A percentile compares a stretch with the other conserved stretches of the same genome.
Conservation (phyloP, 2,888 invertebrate genomes). For the Alloplasta piceator region DNA sequence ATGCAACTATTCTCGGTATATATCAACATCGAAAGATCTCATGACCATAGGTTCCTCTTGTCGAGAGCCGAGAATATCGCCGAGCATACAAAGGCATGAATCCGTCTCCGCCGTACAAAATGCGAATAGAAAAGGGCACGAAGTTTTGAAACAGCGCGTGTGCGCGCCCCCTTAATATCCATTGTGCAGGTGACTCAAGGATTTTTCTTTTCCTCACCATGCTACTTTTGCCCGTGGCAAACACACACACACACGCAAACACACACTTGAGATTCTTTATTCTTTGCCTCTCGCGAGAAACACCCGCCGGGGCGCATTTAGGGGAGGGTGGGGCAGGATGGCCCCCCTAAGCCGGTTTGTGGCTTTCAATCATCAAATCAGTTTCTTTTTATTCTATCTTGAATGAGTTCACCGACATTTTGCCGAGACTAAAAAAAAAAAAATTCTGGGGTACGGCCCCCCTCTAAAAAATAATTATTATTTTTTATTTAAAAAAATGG, state of each 20-base stretch:
- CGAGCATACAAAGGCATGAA: conserved; percentile 9
- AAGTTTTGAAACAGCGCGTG: conserved; percentile 43
- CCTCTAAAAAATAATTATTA: too few relatives aligned
- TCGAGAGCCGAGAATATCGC: conserved; percentile 36
- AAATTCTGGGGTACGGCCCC: too few relatives aligned
- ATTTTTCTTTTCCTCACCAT: conserved; percentile 14
- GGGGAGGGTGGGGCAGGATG: too few relatives aligned
- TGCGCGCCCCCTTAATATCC: conserved; percentile 54
- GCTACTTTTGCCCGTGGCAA: conserved; percentile 16
- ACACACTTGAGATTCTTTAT: conserved; percentile 15
- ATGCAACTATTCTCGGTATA: conserved; percentile 2
- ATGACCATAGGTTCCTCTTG: conserved; percentile 11
- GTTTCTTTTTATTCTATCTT: too few relatives aligned
- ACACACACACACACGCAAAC: background rate
- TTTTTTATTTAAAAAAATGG: too few relatives aligned
- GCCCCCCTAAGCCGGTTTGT: too few relatives aligned
- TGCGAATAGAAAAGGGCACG: conserved; percentile 17
- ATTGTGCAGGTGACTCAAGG: conserved; percentile 65
- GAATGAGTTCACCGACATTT: too few relatives aligned
- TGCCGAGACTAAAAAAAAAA: too few relatives aligned
- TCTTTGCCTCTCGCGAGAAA: conserved; percentile 48
- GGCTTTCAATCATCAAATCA: too few relatives aligned
- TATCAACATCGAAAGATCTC: conserved; percentile 46
- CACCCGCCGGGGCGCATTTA: conserved; percentile 31
- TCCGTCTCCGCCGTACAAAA: background rate